These are phyloP conservation scores for Plumapathes pennacea DNA, from an alignment of 92 coral and sea anemone species.

Conservation along the genomic window DNA sequence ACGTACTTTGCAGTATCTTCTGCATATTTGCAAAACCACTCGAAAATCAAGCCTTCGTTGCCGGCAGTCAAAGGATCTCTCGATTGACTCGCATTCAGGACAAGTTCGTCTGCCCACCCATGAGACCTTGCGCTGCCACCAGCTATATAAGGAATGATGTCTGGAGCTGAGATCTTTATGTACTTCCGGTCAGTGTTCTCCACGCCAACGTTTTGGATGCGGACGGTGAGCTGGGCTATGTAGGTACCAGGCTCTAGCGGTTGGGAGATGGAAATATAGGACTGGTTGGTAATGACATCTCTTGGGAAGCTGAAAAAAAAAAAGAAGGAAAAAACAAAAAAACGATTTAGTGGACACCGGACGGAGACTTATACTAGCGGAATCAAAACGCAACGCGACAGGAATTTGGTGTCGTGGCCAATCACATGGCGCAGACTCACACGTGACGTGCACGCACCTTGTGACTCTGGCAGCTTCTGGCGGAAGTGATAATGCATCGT, in stretches of 20 bases:
- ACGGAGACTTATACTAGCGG: neutral
- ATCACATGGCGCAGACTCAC: too few relatives aligned
- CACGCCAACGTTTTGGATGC: constrained; percentile 16
- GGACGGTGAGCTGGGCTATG: constrained; percentile 51
- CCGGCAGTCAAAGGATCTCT: constrained; percentile 48
- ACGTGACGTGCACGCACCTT: too few relatives aligned
- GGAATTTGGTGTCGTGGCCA: too few relatives aligned
- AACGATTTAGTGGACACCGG: neutral
- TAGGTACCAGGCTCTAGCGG: constrained; percentile 71
- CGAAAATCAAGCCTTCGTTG: constrained; percentile 33
- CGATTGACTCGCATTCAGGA: constrained; percentile 74
- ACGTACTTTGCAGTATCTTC: neutral
- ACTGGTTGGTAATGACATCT: constrained; percentile 41
- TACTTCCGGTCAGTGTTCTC: constrained; percentile 57
- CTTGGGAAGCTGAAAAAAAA: constrained; percentile 27
- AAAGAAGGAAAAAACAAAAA: too few relatives aligned
- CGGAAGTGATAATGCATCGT: constrained; percentile 57
- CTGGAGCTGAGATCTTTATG: constrained; percentile 60
- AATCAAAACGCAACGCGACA: too few relatives aligned
- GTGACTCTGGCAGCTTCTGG: constrained; percentile 63
- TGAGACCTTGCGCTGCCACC: constrained; percentile 81
- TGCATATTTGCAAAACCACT: constrained; percentile 65
- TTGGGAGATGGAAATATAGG: constrained; percentile 65
- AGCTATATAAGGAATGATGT: constrained; percentile 54
- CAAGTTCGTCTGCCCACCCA: constrained; percentile 58